Percentiles rank a stretch among this genome's conserved stretches.
These are phyloP conservation scores for Phyto melanocephala DNA, from an alignment of 2,888 invertebrate genomes.

Conservation along the genomic window DNA sequence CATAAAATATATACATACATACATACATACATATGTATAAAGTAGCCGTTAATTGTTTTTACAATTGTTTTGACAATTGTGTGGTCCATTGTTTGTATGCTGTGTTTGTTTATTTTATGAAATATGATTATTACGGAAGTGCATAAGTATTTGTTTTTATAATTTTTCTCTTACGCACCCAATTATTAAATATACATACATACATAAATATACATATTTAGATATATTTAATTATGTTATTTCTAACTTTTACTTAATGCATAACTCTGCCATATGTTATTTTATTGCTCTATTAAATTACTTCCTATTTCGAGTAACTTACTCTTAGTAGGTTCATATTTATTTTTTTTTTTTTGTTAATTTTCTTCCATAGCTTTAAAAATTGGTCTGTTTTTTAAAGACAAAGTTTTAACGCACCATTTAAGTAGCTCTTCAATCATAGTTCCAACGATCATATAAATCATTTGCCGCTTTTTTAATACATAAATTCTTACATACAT, in stretches of 20 bases:
- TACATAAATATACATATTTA: no score
- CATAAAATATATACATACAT: no score
- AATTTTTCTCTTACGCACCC: background rate
- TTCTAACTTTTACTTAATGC: conserved; percentile 9
- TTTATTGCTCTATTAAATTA: conserved; percentile 55
- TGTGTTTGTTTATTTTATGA: conserved; percentile 49
- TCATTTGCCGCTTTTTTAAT: conserved; percentile 48
- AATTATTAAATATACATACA: background rate
- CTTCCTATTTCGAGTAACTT: conserved; percentile 42
- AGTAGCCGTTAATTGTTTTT: background rate
- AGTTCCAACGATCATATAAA: conserved; percentile 52
- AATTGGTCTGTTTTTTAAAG: background rate
- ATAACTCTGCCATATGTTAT: conserved; percentile 31
- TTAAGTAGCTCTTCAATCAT: conserved; percentile 37
- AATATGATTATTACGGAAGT: conserved; percentile 56
- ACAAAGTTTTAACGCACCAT: conserved; percentile 44
- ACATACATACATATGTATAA: background rate
- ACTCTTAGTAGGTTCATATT: background rate
- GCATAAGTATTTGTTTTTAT: background rate
- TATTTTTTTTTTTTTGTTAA: background rate
- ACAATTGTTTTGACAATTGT: conserved; percentile 31
- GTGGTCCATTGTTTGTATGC: background rate
- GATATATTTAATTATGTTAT: no score
- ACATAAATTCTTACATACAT: background rate
- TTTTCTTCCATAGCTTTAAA: background rate